Base-by-base conservation (phyloP, 2,797 vertebrate genomes). In the Crossoptilon crossoptilon region DNA sequence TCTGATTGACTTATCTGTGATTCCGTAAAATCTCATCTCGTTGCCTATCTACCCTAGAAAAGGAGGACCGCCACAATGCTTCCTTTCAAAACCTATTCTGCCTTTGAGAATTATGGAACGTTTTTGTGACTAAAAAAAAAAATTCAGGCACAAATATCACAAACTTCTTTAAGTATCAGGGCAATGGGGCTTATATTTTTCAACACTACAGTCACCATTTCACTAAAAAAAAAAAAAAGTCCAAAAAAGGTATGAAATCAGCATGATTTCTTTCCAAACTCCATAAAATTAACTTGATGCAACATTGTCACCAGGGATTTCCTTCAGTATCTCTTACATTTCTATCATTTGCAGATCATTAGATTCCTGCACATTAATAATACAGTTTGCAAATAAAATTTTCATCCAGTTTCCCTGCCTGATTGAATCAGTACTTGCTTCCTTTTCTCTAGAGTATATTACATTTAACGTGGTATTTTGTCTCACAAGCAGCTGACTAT, bases 351-450 rank as follows among this genome's bases (percentile, higher is more conserved):
- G 84, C 69, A 95, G 83, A 94, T 93, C 85, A 86, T 96, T 84
- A 92, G 51, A 92, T 92, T 63, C 53, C 69, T 85, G 35, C 58
- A 48, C 84, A 86, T 88, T 86, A 94, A 89, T 95, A 94, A 90
- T 64, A 94, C 23, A 83, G 75, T 81, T 90, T 91, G 89, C 64
- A 96, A 94, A 94, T 84, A 93, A 95, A 93, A 92, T 88, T 94
- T 92, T 93, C 92, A 93, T 88, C 72, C 66, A 75, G 77, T 84
- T 87, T 79, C 59, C 49, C 67, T 69, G 77, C 73, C 51, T 86
- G 90, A 91, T 87, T 95, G 80, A 92, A 94, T 95, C 43, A 90
- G 44, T 46, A 26, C 55, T 87, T 62, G 77, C 59, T 94, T 85
- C 68, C 51, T 85, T 91, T 83, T 82, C 92, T 94, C 90, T 85